phyloP scores from a whole-genome alignment of 2,113 vertebrate genomes.

The Falco punctatus region DNA sequence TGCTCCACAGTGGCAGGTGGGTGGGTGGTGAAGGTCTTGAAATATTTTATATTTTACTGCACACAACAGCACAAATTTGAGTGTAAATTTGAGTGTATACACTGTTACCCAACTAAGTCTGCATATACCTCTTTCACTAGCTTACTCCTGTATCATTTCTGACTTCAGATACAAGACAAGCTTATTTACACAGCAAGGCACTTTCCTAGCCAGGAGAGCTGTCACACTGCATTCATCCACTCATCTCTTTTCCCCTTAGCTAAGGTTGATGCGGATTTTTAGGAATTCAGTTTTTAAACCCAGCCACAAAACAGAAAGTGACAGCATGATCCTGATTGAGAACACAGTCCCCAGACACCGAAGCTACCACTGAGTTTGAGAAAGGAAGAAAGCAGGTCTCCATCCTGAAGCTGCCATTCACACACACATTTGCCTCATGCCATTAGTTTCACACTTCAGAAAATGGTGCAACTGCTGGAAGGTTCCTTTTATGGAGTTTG shows the following conservation, averaged over 20 bases:
- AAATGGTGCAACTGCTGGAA: background rate
- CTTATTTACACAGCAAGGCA: background rate
- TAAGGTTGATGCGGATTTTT: background rate
- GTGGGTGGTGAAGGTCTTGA: background rate
- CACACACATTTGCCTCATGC: background rate
- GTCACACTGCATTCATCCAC: background rate
- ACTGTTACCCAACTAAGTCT: background rate
- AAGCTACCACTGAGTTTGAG: background rate
- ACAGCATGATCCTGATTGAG: background rate
- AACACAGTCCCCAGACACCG: background rate
- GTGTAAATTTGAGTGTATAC: background rate
- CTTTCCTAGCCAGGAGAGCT: background rate
- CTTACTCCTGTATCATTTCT: background rate
- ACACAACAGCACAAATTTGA: background rate
- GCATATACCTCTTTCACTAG: background rate
- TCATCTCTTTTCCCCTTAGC: background rate
- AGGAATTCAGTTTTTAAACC: background rate
- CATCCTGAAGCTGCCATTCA: background rate
- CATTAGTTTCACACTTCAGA: background rate
- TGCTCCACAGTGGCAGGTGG: rapidly evolving
- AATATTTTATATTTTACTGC: background rate
- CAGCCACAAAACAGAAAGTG: background rate
- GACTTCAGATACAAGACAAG: background rate
- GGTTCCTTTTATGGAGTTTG: background rate
- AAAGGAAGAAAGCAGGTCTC: background rate